Base-by-base conservation (phyloP, 2,888 invertebrate species). In the Camptogramma bilineatum region DNA sequence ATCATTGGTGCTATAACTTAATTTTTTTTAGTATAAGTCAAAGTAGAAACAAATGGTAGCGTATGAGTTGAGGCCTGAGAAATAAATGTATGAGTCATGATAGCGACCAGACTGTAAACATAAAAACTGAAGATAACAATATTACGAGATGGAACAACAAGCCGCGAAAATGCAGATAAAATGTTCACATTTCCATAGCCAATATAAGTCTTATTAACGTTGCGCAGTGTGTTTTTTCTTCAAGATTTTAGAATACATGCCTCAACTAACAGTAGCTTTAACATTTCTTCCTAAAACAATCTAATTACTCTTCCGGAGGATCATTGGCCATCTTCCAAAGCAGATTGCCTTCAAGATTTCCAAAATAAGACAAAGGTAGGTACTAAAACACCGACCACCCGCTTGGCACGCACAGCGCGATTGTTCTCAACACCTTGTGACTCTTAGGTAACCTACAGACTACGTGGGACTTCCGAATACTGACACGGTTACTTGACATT, bases 401-500 rank as follows among this genome's bases (percentile, higher is more conserved):
- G 46, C 31, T 67, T 63, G 63, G 64, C 67, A 64, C 54, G 55
- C 59, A 28, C 50, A 50, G 16, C 19, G 18, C 44, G 19, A 57
- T 58, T 62, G 58, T 62, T 57, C 52, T 47, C 54, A 50, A 59
- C 67, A 57, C 55, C 59, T 34, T 18, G 51, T 52, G 39, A 60
- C 48, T 54, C 21, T 24, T 28, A 24, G 16, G n/a, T 54, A 54
- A 13, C 7, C 55, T 31, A 24, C 51, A 13, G 50, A 10, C 48
- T 24, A 34, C 42, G 42, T 7, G 16, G 17, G 19, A 68, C 68
- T 71, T 71, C 77, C 75, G 66, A 77, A 76, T 72, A 69, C 62
- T 76, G 78, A 76, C 78, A 77, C 73, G 69, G 66, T 70, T 75
- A 63, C 68, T 68, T 74, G 78, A 73, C 77, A 66, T 68, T 69